Percentiles rank a stretch among this genome's conserved stretches.
Evolutionary conservation across 2,113 vertebrate species (phyloP).

Genomic region (Gobiocypris rarus): DNA sequence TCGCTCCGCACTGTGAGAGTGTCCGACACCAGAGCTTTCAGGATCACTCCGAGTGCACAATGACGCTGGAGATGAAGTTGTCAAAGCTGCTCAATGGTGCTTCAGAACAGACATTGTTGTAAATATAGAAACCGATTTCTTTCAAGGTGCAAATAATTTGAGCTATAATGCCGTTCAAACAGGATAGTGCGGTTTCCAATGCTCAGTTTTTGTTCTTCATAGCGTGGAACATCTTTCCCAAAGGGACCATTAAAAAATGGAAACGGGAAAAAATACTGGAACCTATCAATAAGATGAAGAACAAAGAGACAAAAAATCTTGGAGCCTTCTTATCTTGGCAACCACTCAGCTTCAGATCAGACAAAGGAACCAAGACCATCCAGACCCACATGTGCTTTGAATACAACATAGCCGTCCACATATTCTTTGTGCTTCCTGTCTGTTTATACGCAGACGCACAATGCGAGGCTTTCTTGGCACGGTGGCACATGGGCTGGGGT

Average conservation of each 20-base stretch:
- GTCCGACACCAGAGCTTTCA: conserved; percentile 41
- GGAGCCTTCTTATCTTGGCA: conserved; percentile 44
- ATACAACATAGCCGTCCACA: conserved; percentile 37
- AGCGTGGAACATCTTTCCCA: background rate
- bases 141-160: conserved; percentile 23
- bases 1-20: background rate
- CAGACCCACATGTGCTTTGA: conserved; percentile 43
- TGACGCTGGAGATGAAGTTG: conserved; percentile 30
- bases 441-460: conserved; percentile 40
- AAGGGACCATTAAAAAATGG: conserved; percentile 44
- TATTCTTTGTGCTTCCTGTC: conserved; percentile 33
- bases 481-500: conserved; percentile 43
- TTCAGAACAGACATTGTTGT: conserved; percentile 35
- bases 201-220: conserved; percentile 18
- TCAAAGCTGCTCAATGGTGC: conserved; percentile 22
- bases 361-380: conserved; percentile 43
- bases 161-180: background rate
- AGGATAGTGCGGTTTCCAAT: conserved; percentile 10
- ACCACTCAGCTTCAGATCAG: conserved; percentile 32
- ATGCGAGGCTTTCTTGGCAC: conserved; percentile 51
- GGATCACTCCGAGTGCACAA: conserved; percentile 16
- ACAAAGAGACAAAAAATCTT: conserved; percentile 35
- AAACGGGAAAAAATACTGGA: conserved; percentile 36
- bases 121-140: conserved; percentile 37
- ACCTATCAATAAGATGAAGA: conserved; percentile 40